These are phyloP conservation scores for Telmatochromis sp. DNA, from an alignment of 2,113 vertebrate genomes.

Conservation along the genomic window DNA sequence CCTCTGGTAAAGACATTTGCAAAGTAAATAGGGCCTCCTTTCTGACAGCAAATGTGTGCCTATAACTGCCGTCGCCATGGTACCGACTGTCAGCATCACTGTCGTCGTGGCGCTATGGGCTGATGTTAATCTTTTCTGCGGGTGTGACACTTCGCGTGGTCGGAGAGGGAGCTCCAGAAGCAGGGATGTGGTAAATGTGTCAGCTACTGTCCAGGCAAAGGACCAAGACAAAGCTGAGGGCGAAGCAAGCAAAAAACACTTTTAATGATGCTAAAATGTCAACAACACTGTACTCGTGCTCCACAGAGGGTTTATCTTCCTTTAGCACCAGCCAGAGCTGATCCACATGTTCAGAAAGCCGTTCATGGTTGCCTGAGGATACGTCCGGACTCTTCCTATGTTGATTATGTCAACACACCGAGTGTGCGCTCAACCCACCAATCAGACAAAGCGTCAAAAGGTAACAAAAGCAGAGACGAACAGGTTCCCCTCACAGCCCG, in stretches of 20 bases:
- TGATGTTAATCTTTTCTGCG: constrained; percentile 26
- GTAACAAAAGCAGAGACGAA: neutral
- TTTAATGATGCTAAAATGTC: neutral
- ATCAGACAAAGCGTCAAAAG: neutral
- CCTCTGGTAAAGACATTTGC: constrained; percentile 41
- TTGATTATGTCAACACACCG: neutral
- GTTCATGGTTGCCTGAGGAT: neutral
- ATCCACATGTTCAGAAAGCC: neutral
- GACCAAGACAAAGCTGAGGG: neutral
- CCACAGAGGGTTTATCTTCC: neutral
- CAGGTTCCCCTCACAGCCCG: neutral
- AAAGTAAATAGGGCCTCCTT: constrained; percentile 44
- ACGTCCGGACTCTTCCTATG: neutral
- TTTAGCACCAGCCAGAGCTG: neutral
- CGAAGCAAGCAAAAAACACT: neutral
- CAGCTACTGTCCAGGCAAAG: neutral
- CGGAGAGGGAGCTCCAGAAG: neutral
- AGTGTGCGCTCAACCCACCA: neutral
- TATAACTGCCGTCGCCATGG: constrained; percentile 17
- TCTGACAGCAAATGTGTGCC: constrained; percentile 16
- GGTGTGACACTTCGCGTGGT: constrained; percentile 1
- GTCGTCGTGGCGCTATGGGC: constrained; percentile 28
- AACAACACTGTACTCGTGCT: neutral
- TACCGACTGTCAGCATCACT: constrained; percentile 8
- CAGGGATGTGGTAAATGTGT: neutral